These are phyloP conservation scores for Cyprinodon tularosa DNA, from an alignment of 2,113 vertebrate species.

Conservation along the genomic window DNA sequence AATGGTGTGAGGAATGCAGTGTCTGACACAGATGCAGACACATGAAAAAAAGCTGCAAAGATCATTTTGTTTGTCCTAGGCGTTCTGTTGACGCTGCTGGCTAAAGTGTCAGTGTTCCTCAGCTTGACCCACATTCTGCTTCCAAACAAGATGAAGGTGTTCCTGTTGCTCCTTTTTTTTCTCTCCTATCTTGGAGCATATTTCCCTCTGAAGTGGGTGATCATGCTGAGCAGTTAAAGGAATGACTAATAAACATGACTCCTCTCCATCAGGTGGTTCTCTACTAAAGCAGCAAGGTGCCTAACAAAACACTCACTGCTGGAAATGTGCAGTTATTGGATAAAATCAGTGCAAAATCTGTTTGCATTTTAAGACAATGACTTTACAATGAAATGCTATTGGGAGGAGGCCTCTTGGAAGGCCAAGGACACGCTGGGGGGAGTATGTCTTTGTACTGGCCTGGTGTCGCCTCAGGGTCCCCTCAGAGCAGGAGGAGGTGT, in stretches of 20 bases:
- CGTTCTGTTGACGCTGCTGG: conserved; percentile 9
- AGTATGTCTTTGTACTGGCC: no score
- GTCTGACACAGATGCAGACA: not conserved
- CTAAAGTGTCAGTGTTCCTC: conserved; percentile 1
- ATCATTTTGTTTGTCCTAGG: conserved; percentile 7
- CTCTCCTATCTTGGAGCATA: not conserved
- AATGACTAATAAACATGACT: conserved; percentile 35
- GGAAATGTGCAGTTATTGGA: conserved; percentile 28
- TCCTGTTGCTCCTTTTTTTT: conserved; percentile 14
- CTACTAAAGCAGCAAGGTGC: conserved; percentile 7
- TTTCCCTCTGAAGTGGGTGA: conserved; percentile 15
- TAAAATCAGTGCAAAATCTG: conserved; percentile 19
- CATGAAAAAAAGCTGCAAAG: conserved; percentile 4
- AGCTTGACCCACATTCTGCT: conserved; percentile 60
- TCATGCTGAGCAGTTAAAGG: conserved; percentile 17
- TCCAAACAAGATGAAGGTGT: conserved; percentile 38
- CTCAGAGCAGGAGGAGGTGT: no score
- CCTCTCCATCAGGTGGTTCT: not conserved
- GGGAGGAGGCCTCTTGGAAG: no score
- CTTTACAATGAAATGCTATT: not conserved
- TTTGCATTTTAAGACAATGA: conserved; percentile 13
- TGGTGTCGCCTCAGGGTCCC: no score
- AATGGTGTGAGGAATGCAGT: not conserved
- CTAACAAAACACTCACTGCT: conserved; percentile 4
- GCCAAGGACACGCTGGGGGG: no score